Base-by-base conservation (phyloP, 2,888 invertebrate genomes). In the Orthonevra nobilis region DNA sequence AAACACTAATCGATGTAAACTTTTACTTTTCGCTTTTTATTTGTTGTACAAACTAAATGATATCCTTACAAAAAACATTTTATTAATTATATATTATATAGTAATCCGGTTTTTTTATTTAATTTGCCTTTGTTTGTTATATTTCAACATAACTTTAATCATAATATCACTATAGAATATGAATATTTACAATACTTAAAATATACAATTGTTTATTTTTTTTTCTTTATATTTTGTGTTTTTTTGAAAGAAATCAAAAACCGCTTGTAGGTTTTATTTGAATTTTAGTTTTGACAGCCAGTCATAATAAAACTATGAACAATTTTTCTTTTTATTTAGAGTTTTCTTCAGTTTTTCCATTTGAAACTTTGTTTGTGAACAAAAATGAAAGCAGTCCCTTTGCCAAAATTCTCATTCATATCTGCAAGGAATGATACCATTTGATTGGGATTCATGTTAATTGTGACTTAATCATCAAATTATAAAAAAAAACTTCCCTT, bases 21-120 rank as follows among this genome's bases (percentile, higher is more conserved):
- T 79, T 72, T 73, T 73, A 79, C 79, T 72, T 79, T 79, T 79
- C 68, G 77, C 70, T 72, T 79, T 79, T 79, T 79, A 73, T 79
- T 79, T 79, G 72, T 79, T 73, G 79, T 79, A 79, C 79, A 79
- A 79, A 79, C 79, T 79, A 79, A 79, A 79, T 79, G 73, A 79
- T 79, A 79, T 79, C 60, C 79, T 79, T 79, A 79, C 79, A 79
- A 79, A 79, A 77, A 79, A 79, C 79, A 73, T 73, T 79, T 79
- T 26, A 66, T 61, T 79, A 73, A 56, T 66, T 61, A 48, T 68
- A 36, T 56, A 61, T 68, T 68, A 60, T 79, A 66, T 79, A 68
- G 72, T 79, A 68, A 66, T 73, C 44, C 36, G 42, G 48, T 72
- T 66, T 72, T 70, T 70, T 70, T 77, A 36, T 52, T 70, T 52